Percentiles rank a stretch among this genome's conserved stretches.
Evolutionary conservation across 92 coral and sea anemone species (phyloP).

Genomic region (Chrysogorgia sp.): DNA sequence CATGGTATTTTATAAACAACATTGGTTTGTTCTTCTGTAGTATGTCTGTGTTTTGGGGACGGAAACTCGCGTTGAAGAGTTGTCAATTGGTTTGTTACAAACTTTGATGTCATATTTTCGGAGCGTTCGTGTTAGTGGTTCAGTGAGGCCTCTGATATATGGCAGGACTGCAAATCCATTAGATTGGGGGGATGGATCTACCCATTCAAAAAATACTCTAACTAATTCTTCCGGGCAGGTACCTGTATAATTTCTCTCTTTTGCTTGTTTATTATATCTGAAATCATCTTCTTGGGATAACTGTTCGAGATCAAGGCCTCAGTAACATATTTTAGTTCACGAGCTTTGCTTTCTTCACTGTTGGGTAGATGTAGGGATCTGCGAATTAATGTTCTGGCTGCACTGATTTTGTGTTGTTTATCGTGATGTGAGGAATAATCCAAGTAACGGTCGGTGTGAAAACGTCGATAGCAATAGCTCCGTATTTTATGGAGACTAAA

Average conservation of each 20-base stretch:
- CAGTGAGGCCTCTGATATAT: constrained; percentile 3
- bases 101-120: constrained; percentile 13
- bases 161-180: neutral
- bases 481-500: neutral
- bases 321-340: neutral
- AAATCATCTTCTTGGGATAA: neutral
- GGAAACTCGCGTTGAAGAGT: constrained; percentile 18
- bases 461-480: neutral
- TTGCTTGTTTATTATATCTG: too few relatives aligned
- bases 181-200: neutral
- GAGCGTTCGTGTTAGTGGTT: constrained; percentile 3
- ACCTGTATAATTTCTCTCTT: neutral
- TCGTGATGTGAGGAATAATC: constrained; percentile 22
- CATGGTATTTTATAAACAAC: constrained; percentile 34
- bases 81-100: constrained; percentile 1
- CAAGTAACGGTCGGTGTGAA: constrained; percentile 16
- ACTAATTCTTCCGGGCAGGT: constrained; percentile 9
- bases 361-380: neutral
- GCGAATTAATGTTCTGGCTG: neutral
- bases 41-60: constrained; percentile 18
- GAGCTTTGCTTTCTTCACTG: neutral
- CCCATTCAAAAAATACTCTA: neutral
- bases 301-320: neutral
- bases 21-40: constrained; percentile 4
- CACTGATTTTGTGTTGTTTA: constrained; percentile 3